Base-by-base conservation (phyloP, 2,113 vertebrate genomes). In the Procavia capensis region DNA sequence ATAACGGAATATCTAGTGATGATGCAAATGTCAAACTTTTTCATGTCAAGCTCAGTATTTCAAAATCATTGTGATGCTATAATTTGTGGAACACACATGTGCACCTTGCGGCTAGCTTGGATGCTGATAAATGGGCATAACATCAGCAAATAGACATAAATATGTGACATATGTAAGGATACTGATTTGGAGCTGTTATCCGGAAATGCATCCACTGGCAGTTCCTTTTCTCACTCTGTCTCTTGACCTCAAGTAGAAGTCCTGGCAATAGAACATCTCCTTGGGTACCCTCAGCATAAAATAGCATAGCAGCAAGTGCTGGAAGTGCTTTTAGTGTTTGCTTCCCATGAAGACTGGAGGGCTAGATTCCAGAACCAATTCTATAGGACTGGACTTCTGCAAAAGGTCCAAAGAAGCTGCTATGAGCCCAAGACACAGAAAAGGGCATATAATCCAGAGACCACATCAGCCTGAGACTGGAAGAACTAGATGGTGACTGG, bases 1-100 rank as follows among this genome's bases (percentile, higher is more conserved):
- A 34, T 81, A 54, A 88, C 81, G 50, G 86, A 80, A 90, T 92
- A 76, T 57, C 25, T 88, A 88, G 86, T 45, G 72, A 66, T 92
- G 41, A 81, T 45, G 66, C 66, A 78, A 90, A 93, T 82, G 25
- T 31, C 11, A 14, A 72, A 78, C 10, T 50, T 90, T 91, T 93
- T 95, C 45, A 61, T 63, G 43, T 85, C 72, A 90, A 75, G 25
- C 78, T 39, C 13, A 87, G n/a, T 82, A 64, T 89, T 90, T 88
- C 25, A 68, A 80, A 86, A 80, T 74, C 41, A 90, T 78, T 22
- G 63, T 70, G 61, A 74, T 64, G 34, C 4, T 64, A 34, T 47
- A 83, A 83, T 74, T 88, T 86, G 5, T 31, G 95, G 90, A 94
- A 76, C n/a, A 59, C 39, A 54, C 6, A 41, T 75, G 34, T 9